Evolutionary conservation across 2,888 invertebrate genomes (phyloP).

Genomic region (Troides oblongomaculatus): DNA sequence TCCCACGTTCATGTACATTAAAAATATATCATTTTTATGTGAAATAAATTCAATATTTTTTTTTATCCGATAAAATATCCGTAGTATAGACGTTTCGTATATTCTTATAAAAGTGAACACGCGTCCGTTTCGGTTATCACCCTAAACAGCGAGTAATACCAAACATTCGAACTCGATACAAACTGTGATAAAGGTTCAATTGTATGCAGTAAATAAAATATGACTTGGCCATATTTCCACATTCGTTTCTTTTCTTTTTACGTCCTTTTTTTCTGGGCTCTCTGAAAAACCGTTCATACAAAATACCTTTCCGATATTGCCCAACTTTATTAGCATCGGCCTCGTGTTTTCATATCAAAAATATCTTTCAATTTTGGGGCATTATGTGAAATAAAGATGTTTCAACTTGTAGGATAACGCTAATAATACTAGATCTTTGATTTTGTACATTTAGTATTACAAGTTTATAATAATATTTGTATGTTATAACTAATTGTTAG

Average conservation of each 20-base stretch:
- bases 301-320: conserved; percentile 77
- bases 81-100: background rate
- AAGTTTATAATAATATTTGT: background rate
- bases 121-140: conserved; percentile 37
- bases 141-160: conserved; percentile 63
- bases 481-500: background rate
- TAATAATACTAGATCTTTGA: background rate
- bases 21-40: background rate
- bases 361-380: conserved; percentile 70
- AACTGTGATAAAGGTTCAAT: conserved; percentile 77
- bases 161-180: conserved; percentile 71
- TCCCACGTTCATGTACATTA: no score
- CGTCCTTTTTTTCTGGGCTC: conserved; percentile 72
- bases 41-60: background rate
- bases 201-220: conserved; percentile 80
- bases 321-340: conserved; percentile 76
- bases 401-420: conserved; percentile 32
- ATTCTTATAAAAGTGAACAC: conserved; percentile 32
- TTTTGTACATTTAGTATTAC: background rate
- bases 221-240: conserved; percentile 77
- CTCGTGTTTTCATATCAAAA: conserved; percentile 74
- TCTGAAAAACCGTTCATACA: conserved; percentile 73
- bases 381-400: conserved; percentile 62
- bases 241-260: conserved; percentile 75
- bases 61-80: background rate